Evolutionary conservation across 2,888 invertebrate species (phyloP).

Genomic region (Melipona beecheii): DNA sequence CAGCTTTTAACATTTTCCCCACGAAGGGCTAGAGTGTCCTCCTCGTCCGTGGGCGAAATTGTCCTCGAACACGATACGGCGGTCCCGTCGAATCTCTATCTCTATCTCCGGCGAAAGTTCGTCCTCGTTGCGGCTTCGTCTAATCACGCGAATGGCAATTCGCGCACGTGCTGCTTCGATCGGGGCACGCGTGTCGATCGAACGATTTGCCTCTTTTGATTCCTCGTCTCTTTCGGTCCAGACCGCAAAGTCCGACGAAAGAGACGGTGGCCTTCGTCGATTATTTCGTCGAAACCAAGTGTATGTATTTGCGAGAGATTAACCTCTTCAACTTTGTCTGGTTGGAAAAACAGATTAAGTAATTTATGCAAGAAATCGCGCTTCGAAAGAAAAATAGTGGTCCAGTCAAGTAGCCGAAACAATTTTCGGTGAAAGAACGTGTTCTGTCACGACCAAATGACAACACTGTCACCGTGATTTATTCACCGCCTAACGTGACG

Average conservation of each 20-base stretch:
- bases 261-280: neutral
- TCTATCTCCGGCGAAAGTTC: neutral
- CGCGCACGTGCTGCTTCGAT: slow-evolving; percentile 15
- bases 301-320: neutral
- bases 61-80: slow-evolving; percentile 12
- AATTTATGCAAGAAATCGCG: slow-evolving; percentile 2
- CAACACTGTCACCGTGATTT: slow-evolving; percentile 54
- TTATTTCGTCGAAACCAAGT: neutral
- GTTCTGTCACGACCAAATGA: slow-evolving; percentile 25
- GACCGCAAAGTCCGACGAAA: slow-evolving; percentile 10
- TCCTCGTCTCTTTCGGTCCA: neutral
- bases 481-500: slow-evolving; percentile 50
- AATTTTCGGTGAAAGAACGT: slow-evolving; percentile 26
- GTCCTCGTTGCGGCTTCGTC: neutral
- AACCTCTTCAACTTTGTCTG: neutral
- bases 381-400: neutral
- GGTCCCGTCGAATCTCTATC: neutral
- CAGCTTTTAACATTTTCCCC: slow-evolving; percentile 10
- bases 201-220: neutral
- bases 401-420: neutral
- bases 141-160: slow-evolving; percentile 24
- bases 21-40: neutral
- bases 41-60: neutral
- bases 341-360: too few species aligned
- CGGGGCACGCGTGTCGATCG: neutral